Evolutionary conservation across 2,888 invertebrate genomes (phyloP), one percentile per base, ranked within the genome.

Genomic region (Sesamia inferens): DNA sequence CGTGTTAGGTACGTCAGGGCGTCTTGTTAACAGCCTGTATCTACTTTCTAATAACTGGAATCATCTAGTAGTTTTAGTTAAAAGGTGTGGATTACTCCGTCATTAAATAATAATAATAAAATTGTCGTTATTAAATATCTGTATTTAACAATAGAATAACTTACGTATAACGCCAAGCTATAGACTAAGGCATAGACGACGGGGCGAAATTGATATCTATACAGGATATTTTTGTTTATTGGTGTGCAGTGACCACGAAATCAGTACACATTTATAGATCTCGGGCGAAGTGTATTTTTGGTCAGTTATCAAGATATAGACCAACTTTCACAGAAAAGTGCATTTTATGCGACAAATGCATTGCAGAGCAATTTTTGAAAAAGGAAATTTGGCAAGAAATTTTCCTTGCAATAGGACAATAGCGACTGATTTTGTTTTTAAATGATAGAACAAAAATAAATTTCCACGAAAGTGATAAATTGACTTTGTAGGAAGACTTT

Each of bases 31-130:
- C 84, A 78, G 66, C 55, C 68, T 67, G 71, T 85, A 72, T 81
- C 70, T 74, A 84, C 86, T 85, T 84, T 84, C 81, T 84, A 85
- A 84, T 85, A 81, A 72, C 51, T 71, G 72, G 51, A 74, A 81
- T 84, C 68, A 71, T 80, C 68, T 73, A 62, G 68, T 69, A 44
- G 73, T 16, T n/a, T 63, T 13, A 58, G 70, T 24, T 58, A 16
- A 11, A 42, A 79, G 79, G 71, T 48, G 83, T 68, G 71, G 48
- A 16, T 39, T n/a, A 58, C 11, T 51, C 14, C 13, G 42, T 31
- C 24, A 48, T 82, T 61, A 61, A 57, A 72, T 73, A 39, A 39
- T 39, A 39, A 39, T 39, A 39, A 2, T 39, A 39, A 31, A 31
- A 31, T 31, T 31, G 3, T 39, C 39, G 39, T 39, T 5, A 39